Conservation (phyloP, 1,140 invertebrate genomes). For the Euwallacea fornicatus region DNA sequence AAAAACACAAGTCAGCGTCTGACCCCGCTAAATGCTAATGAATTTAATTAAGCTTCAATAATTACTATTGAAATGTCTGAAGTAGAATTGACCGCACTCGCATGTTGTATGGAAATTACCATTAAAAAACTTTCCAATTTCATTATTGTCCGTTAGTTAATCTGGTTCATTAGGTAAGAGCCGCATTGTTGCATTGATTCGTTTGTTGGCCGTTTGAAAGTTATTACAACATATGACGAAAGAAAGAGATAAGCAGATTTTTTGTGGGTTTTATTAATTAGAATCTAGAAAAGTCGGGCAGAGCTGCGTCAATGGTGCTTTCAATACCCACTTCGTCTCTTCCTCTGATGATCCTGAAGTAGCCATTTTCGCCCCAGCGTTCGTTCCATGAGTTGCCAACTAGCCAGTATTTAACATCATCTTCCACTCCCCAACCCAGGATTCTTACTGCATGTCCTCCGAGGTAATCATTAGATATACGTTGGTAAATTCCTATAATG, state of each 20-base stretch:
- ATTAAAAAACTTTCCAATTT: too few species aligned
- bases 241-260: too few species aligned
- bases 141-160: too few species aligned
- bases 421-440: slow-evolving; percentile 82
- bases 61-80: too few species aligned
- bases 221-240: too few species aligned
- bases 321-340: slow-evolving; percentile 86
- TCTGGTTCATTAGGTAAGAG: too few species aligned
- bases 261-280: not conserved
- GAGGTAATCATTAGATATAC: slow-evolving; percentile 67
- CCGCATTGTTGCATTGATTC: too few species aligned
- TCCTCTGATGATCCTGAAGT: slow-evolving; percentile 86
- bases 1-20: too few species aligned
- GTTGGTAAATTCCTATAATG: slow-evolving; percentile 76
- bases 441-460: slow-evolving; percentile 91
- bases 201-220: too few species aligned
- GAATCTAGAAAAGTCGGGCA: slow-evolving; percentile 56
- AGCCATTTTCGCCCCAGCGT: slow-evolving; percentile 82
- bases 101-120: too few species aligned
- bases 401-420: slow-evolving; percentile 81
- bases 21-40: too few species aligned
- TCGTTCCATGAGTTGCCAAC: slow-evolving; percentile 90
- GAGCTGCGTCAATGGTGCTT: slow-evolving; percentile 71
- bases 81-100: not conserved
- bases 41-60: too few species aligned